A percentile compares a stretch with the other conserved stretches of the same genome.
Evolutionary conservation across 2,888 invertebrate genomes (phyloP).

Genomic region (Hylaea fasciaria): DNA sequence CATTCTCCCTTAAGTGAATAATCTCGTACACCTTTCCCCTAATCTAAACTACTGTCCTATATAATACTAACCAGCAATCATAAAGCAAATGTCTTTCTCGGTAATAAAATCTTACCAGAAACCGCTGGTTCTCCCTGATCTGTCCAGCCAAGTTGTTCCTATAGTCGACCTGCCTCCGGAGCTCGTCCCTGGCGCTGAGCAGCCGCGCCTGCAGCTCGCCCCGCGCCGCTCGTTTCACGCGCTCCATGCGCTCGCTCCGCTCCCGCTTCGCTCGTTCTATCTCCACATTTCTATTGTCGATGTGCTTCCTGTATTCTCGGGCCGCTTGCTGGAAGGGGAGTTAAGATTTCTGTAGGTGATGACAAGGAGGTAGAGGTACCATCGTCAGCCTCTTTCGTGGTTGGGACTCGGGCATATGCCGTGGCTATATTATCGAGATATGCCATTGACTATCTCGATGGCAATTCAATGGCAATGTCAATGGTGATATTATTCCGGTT

Average conservation of each 20-base stretch:
- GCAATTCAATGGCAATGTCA: no score
- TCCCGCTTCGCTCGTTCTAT: slow-evolving; percentile 55
- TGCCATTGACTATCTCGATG: no score
- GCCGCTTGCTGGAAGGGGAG: slow-evolving; percentile 59
- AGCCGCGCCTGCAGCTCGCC: slow-evolving; percentile 61
- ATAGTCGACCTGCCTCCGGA: slow-evolving; percentile 67
- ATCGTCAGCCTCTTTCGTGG: background rate
- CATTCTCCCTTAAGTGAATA: no score
- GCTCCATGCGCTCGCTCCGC: slow-evolving; percentile 58
- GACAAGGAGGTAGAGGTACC: background rate
- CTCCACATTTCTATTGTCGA: slow-evolving; percentile 57
- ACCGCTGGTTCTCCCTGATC: slow-evolving; percentile 65
- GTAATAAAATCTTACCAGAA: slow-evolving; percentile 68
- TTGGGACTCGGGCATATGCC: no score
- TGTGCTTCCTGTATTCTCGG: slow-evolving; percentile 64
- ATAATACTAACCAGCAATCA: no score
- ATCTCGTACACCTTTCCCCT: no score
- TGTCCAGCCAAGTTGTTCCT: slow-evolving; percentile 64
- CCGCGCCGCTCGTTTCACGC: slow-evolving; percentile 63
- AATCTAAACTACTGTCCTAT: no score
- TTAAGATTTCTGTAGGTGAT: background rate
- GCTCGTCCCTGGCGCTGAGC: slow-evolving; percentile 62
- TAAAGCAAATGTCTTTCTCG: no score
- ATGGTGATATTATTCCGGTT: no score
- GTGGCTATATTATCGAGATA: no score